phyloP scores from a whole-genome alignment of 2,797 vertebrate genomes.

The Anomalospiza imberbis region DNA sequence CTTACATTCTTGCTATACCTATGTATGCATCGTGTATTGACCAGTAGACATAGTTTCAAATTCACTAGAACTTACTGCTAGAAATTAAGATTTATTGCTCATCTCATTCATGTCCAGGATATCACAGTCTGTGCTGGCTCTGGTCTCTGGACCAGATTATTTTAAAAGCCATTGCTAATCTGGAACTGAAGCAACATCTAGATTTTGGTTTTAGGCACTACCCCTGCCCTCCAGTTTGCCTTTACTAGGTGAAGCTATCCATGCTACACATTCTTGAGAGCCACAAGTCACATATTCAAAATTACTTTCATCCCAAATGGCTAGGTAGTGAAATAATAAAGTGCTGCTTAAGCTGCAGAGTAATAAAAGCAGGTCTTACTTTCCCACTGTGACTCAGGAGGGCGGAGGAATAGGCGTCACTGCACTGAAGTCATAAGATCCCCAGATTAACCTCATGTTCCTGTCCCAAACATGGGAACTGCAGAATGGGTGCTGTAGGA shows the following conservation, averaged over 20 bases:
- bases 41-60: not conserved
- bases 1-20: not conserved
- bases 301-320: not conserved
- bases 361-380: not conserved
- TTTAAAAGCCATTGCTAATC: not conserved
- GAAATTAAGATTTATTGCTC: not conserved
- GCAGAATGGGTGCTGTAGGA: not conserved
- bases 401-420: not conserved
- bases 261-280: not conserved
- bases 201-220: not conserved
- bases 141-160: not conserved
- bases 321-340: not conserved
- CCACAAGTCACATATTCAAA: not conserved
- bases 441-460: accelerated
- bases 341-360: not conserved
- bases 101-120: not conserved
- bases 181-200: not conserved
- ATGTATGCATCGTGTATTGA: accelerated
- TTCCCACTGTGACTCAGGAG: not conserved
- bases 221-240: not conserved
- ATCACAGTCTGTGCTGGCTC: not conserved
- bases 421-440: not conserved
- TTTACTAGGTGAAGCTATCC: not conserved
- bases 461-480: not conserved
- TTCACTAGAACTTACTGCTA: not conserved